Evolutionary conservation across 2,113 vertebrate genomes (phyloP).

Genomic region (Hylia prasina): DNA sequence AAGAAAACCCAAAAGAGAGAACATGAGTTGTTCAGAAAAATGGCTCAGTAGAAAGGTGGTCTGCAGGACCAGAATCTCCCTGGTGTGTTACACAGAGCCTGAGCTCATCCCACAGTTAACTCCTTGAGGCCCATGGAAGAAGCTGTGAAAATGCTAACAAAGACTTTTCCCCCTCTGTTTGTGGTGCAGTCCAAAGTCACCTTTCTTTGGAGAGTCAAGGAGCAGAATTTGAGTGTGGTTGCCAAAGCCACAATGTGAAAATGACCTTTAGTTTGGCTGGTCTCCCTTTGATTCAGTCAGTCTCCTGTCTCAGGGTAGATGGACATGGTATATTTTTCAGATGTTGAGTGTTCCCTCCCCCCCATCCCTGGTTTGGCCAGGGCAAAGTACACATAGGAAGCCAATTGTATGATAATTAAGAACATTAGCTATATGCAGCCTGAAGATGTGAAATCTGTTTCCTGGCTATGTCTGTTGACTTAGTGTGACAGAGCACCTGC

Average conservation of each 20-base stretch:
- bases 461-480: constrained; percentile 25
- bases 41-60: neutral
- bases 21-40: neutral
- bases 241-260: fast-evolving
- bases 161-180: neutral
- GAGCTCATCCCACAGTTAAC: neutral
- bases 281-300: neutral
- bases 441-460: constrained; percentile 16
- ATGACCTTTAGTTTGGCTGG: neutral
- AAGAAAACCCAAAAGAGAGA: neutral
- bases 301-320: neutral
- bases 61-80: neutral
- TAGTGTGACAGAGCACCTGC: neutral
- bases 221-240: neutral
- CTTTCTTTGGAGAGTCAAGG: neutral
- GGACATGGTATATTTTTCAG: neutral
- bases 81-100: neutral
- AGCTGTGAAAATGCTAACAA: neutral
- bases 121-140: neutral
- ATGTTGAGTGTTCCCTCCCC: neutral
- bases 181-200: neutral
- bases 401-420: neutral
- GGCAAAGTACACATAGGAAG: neutral
- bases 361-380: neutral
- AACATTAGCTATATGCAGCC: neutral